Conservation (phyloP, 2,113 vertebrate genomes). For the Hepsetus odoe region DNA sequence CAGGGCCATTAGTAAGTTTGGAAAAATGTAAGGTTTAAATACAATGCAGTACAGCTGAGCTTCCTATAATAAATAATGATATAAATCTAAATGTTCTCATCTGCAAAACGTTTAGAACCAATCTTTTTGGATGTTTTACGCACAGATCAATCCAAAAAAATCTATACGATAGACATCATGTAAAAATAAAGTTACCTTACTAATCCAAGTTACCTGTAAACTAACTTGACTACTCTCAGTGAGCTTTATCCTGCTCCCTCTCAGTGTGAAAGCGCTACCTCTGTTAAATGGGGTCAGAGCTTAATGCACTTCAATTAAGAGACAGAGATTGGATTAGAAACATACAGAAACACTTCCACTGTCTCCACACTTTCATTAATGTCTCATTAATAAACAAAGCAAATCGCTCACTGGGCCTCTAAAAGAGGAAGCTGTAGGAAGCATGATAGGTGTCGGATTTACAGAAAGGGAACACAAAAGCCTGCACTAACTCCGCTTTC, state of each 20-base stretch:
- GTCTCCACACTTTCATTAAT: background rate
- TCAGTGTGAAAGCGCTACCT: background rate
- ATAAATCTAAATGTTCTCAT: too few relatives aligned
- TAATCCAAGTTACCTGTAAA: background rate
- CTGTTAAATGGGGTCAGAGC: background rate
- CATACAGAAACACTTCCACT: constrained; percentile 22
- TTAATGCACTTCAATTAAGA: background rate
- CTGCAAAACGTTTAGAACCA: too few relatives aligned
- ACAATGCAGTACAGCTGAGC: too few relatives aligned
- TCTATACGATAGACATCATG: too few relatives aligned
- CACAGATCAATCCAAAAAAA: too few relatives aligned
- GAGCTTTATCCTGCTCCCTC: background rate
- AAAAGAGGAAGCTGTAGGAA: background rate
- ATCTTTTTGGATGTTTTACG: too few relatives aligned
- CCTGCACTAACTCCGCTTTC: constrained; percentile 24
- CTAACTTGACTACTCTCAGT: too few relatives aligned
- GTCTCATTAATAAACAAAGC: constrained; percentile 11
- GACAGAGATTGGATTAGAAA: background rate
- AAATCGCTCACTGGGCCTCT: background rate
- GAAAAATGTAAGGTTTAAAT: too few relatives aligned
- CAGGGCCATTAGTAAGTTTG: too few relatives aligned
- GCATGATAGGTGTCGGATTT: background rate
- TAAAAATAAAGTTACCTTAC: too few relatives aligned
- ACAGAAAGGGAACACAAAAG: constrained; percentile 34
- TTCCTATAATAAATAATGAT: too few relatives aligned